Base-by-base conservation (phyloP, 2,113 vertebrate species). In the Rana temporaria region DNA sequence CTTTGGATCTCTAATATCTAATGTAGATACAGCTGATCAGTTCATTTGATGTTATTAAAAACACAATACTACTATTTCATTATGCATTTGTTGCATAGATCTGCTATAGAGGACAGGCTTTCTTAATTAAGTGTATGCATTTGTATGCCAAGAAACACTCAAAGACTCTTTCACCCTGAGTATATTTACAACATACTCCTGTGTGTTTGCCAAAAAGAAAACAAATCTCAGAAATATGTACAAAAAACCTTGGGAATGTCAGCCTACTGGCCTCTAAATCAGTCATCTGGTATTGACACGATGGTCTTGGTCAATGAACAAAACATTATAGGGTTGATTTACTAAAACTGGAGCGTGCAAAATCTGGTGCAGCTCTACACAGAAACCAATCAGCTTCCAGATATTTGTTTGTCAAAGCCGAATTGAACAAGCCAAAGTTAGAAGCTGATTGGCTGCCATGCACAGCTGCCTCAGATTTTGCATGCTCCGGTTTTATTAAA, bases 41-140 rank as follows among this genome's bases (percentile, higher is more conserved):
- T 48, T 48, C 42, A 48, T 48, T 48, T 48, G 14, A 48, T 48
- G 11, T 48, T 48, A 48, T 12, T 48, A 48, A 11, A 48, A 5
- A 48, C 22, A 20, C 18, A 57, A 32, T 38, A 12, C 16, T 60
- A 32, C 57, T 38, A 60, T 74, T 60, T 74, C 56, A 60, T 30
- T 22, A 19, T 30, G 38, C 15, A n/a, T 12, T 32, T 74, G 24
- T 20, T 74, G 19, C 52, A 74, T 38, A 59, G 18, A 20, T 19
- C 19, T 38, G 71, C 60, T 32, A 74, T 17, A 32, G 17, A 17
- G 18, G 56, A 8, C 30, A 60, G 30, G 14, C 30, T 8, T n/a
- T 74, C 19, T 60, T 74, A 74, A 74, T 74, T 60, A 74, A 74
- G 60, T 60, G 71, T 60, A 74, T 22, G 6, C 30, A 32, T 22